A percentile compares a stretch with the other conserved stretches of the same genome.
These are phyloP conservation scores for Myiotriccus ornatus DNA, from an alignment of 2,797 vertebrate species.

Conservation along the genomic window DNA sequence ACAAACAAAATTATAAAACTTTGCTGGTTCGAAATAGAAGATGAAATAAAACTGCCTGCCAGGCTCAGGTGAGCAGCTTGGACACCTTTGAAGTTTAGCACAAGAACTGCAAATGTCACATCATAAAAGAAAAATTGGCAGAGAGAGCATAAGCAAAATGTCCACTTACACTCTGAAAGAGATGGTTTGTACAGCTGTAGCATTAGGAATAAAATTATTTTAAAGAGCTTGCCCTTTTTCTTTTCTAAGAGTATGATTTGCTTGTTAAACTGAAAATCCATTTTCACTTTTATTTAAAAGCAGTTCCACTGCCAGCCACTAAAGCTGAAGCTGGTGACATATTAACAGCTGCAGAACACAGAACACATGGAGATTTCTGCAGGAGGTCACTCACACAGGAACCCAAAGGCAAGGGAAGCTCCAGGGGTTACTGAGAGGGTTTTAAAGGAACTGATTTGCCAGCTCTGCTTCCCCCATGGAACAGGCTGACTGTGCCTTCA, in stretches of 20 bases:
- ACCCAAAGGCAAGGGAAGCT: not conserved
- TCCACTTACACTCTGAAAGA: not conserved
- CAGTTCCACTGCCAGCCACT: not conserved
- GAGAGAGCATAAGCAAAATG: not conserved
- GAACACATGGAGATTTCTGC: not conserved
- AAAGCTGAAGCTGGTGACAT: not conserved
- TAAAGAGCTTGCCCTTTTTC: not conserved
- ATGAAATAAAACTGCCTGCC: not conserved
- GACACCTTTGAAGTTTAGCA: not conserved
- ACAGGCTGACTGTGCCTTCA: not conserved
- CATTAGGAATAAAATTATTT: not conserved
- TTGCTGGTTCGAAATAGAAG: not conserved
- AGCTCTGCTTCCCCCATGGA: not conserved
- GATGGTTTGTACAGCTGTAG: not conserved
- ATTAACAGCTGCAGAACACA: not conserved
- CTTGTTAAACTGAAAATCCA: not conserved
- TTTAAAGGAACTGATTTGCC: constrained; percentile 7
- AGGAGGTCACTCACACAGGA: not conserved
- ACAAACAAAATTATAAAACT: no score
- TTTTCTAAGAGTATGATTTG: not conserved
- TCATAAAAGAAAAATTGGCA: not conserved
- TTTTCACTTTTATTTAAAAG: not conserved
- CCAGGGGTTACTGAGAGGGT: not conserved
- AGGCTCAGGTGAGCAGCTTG: not conserved
- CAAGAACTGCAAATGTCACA: not conserved